phyloP scores from a whole-genome alignment of 1,140 invertebrate species.

The Copidosoma floridanum region DNA sequence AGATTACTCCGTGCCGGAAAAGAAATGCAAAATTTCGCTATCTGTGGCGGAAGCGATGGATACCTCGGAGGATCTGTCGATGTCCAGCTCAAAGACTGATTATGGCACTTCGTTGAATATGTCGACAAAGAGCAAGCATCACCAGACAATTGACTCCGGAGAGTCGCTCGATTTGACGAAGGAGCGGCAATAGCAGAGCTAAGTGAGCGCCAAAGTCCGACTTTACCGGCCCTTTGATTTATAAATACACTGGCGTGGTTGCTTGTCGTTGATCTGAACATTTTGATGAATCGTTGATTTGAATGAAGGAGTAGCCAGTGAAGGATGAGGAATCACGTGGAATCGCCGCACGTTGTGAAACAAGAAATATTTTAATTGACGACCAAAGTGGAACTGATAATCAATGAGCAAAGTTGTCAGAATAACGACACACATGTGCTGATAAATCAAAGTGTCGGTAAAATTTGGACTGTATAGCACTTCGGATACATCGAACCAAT shows the following conservation, averaged over 20 bases:
- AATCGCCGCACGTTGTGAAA: no score
- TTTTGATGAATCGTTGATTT: no score
- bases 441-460: conserved; percentile 14
- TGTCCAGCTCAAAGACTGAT: conserved; percentile 41
- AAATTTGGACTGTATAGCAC: conserved; percentile 13
- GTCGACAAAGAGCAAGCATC: conserved; percentile 43
- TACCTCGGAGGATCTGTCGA: conserved; percentile 46
- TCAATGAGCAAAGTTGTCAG: no score
- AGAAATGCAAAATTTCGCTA: conserved; percentile 36
- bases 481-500: conserved; percentile 11
- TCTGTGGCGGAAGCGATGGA: conserved; percentile 40
- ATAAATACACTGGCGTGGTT: conserved; percentile 13
- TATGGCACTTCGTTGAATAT: conserved; percentile 49
- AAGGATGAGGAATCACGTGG: no score
- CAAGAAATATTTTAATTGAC: no score
- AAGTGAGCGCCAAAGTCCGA: conserved; percentile 25
- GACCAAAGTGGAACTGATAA: no score
- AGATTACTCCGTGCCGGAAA: conserved; percentile 42
- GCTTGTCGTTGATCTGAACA: conserved; percentile 6
- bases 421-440: no score
- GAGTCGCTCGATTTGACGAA: conserved; percentile 52
- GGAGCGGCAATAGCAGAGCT: conserved; percentile 41
- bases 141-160: conserved; percentile 33
- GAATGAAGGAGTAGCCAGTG: no score
- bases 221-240: conserved; percentile 27